A percentile compares a stretch with the other conserved stretches of the same genome.
phyloP scores from a whole-genome alignment of 2,888 invertebrate species.

The Oxyteleia sp. region DNA sequence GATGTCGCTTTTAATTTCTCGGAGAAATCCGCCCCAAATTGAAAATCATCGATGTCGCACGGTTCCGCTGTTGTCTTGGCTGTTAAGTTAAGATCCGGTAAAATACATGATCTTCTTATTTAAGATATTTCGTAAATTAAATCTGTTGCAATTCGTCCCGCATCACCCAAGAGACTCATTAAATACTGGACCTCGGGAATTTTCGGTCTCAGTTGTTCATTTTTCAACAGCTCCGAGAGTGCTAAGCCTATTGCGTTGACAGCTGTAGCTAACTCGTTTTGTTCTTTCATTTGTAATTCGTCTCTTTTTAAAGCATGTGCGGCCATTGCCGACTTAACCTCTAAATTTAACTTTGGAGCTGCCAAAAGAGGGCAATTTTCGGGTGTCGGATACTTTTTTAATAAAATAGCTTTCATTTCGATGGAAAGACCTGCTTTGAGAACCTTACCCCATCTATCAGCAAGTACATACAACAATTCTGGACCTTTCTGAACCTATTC shows the following conservation, averaged over 20 bases:
- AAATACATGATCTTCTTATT: background rate
- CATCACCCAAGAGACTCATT: background rate
- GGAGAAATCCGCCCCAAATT: background rate
- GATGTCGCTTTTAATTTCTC: constrained; percentile 7
- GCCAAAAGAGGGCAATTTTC: background rate
- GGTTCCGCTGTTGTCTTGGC: constrained; percentile 5
- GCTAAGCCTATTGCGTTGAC: constrained; percentile 3
- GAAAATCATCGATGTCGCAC: background rate
- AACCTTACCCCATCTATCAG: constrained; percentile 1
- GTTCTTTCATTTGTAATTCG: constrained; percentile 1
- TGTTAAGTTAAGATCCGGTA: background rate
- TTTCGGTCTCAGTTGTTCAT: background rate
- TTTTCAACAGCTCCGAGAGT: background rate
- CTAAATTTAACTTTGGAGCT: constrained; percentile 6
- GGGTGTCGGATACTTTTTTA: constrained; percentile 9
- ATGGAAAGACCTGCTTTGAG: background rate
- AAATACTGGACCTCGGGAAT: too few species aligned
- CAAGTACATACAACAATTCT: background rate
- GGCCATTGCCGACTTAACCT: background rate
- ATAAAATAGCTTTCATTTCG: background rate
- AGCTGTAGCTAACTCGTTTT: constrained; percentile 5
- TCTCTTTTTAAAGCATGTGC: background rate
- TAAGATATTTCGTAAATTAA: background rate
- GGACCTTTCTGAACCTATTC: background rate
- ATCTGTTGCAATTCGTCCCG: background rate